Percentiles rank a stretch among this genome's conserved stretches.
Evolutionary conservation across 2,113 vertebrate genomes (phyloP).

Genomic region (Cervus canadensis): DNA sequence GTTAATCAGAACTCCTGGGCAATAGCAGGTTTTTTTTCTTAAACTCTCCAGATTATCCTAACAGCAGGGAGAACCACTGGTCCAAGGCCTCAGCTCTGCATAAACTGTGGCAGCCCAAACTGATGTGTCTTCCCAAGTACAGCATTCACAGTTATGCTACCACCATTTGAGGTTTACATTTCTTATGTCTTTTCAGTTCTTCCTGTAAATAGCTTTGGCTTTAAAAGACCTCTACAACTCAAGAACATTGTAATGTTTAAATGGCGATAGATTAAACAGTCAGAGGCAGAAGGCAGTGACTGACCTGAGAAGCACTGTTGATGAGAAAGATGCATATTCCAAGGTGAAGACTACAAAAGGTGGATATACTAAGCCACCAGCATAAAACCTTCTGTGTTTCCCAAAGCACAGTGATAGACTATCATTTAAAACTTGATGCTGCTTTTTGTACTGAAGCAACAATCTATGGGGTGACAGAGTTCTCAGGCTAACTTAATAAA

Average conservation of each 20-base stretch:
- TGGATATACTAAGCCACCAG: neutral
- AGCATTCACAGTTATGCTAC: neutral
- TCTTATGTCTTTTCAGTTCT: slow-evolving; percentile 3
- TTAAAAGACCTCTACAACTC: neutral
- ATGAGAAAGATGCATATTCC: neutral
- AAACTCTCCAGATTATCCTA: neutral
- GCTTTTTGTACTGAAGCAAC: slow-evolving; percentile 15
- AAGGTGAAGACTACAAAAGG: slow-evolving; percentile 4
- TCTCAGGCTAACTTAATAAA: neutral
- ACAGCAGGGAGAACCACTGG: neutral
- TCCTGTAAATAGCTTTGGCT: neutral
- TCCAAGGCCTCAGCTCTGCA: neutral
- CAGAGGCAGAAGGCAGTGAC: slow-evolving; percentile 12
- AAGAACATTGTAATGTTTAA: neutral
- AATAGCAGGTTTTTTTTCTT: neutral
- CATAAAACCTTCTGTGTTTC: neutral
- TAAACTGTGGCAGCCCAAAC: neutral
- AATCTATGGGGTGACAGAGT: neutral
- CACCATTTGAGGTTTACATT: neutral
- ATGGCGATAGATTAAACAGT: neutral
- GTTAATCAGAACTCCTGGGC: neutral
- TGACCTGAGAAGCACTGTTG: neutral
- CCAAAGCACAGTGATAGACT: neutral
- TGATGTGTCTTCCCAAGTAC: neutral
- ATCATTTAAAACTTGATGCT: neutral